Evolutionary conservation across 2,888 invertebrate species (phyloP), one percentile per base, ranked within the genome.

Genomic region (Stenodema calcarata): DNA sequence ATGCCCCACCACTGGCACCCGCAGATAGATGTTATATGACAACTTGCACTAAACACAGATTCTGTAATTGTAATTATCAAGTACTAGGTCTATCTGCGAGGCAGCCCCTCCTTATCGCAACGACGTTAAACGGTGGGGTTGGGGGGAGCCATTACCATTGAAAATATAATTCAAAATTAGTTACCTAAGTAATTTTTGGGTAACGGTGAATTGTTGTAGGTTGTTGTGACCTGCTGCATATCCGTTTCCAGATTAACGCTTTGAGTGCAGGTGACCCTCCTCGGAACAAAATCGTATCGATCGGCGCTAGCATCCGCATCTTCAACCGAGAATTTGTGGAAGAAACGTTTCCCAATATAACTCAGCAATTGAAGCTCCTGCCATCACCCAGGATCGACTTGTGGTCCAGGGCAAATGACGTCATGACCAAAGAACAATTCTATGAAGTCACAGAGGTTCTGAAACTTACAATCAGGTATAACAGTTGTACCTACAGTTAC

Each of bases 241-340:
- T 62, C n/a, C 62, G 16, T 81, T 54, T 50, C 3, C 54, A 85
- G 85, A 12, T 44, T 12, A 69, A 23, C 30, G 18, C 16, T 1
- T 3, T 54, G 16, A 41, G n/a, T 16, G 54, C 76, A 9, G 85
- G 85, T 12, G 50, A 27, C 7, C n/a, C 85, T 30, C 85, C 85
- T 1, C 9, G 7, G 28, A 85, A 85, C 54, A 85, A 30, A 28
- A 54, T 76, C 12, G 35, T 76, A 14, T 42, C 76, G 0, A 28
- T 85, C 12, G 85, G 85, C n/a, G 76, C 30, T 0, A 85, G 85
- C 85, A 47, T 85, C 14, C 44, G 47, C 23, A 85, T 76, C 41
- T 85, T 50, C 85, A 85, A 76, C 23, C 30, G 35, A 30, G 85
- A 75, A 14, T 23, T 23, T 16, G n/a, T 54, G 35, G 76, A 54